A percentile compares a stretch with the other conserved stretches of the same genome.
Evolutionary conservation across 2,888 invertebrate species (phyloP).

Genomic region (Megaustenia siamemsis): DNA sequence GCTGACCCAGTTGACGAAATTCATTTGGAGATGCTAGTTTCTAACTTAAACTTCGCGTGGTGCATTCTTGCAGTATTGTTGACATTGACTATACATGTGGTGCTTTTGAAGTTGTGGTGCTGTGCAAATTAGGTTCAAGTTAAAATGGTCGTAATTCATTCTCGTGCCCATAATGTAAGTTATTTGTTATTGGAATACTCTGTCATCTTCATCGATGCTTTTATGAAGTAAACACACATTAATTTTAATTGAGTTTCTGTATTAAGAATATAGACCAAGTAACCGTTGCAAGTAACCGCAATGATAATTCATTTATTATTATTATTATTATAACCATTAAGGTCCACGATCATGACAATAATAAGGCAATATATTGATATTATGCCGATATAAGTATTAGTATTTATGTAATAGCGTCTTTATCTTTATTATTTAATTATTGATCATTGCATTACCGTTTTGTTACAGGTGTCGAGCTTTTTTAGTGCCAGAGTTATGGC

Average conservation of each 20-base stretch:
- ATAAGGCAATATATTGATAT: too few relatives aligned
- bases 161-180: not conserved
- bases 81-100: not conserved
- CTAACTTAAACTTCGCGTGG: not conserved
- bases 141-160: slow-evolving; percentile 24
- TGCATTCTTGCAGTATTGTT: not conserved
- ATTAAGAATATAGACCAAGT: too few relatives aligned
- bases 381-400: too few relatives aligned
- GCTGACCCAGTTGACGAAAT: not conserved
- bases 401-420: too few relatives aligned
- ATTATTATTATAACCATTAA: too few relatives aligned
- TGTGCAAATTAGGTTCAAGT: not conserved
- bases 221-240: too few relatives aligned
- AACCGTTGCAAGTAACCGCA: not conserved
- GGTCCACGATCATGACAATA: too few relatives aligned
- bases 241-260: too few relatives aligned
- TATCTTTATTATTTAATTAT: too few relatives aligned
- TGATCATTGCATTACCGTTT: too few relatives aligned
- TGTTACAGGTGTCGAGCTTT: too few relatives aligned
- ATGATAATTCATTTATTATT: not conserved
- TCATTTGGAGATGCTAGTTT: not conserved
- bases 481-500: too few relatives aligned
- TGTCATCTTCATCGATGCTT: not conserved
- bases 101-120: not conserved
- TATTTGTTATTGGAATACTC: not conserved